phyloP scores from a whole-genome alignment of 2,113 vertebrate genomes.

The Psephotus haematonotus region DNA sequence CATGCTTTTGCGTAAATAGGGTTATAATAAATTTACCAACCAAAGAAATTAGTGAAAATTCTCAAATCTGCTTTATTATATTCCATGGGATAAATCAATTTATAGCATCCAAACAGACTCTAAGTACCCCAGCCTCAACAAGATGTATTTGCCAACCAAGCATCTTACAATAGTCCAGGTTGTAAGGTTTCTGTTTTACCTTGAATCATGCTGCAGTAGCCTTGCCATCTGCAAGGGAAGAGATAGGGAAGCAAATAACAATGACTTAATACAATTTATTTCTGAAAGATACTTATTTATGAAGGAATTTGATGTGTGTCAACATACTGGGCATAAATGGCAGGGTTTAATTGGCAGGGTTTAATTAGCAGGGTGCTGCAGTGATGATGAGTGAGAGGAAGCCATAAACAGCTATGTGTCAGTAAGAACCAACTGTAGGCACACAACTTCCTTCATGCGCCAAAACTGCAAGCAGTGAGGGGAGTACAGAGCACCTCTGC shows the following conservation, averaged over 20 bases:
- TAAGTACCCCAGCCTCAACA: background rate
- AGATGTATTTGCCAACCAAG: background rate
- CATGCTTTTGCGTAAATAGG: background rate
- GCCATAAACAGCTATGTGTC: background rate
- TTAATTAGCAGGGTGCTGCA: background rate
- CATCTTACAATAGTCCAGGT: background rate
- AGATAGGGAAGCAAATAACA: background rate
- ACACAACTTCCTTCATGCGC: background rate
- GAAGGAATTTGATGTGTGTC: background rate
- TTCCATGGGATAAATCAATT: background rate
- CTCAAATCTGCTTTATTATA: background rate
- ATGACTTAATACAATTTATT: background rate
- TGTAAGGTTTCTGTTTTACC: background rate
- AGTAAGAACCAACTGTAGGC: background rate
- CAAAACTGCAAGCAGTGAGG: background rate
- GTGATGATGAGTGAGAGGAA: background rate
- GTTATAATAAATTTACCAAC: background rate
- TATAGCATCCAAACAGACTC: background rate
- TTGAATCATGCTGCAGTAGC: background rate
- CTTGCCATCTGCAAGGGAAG: background rate
- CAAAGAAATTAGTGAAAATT: background rate
- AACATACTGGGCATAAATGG: background rate
- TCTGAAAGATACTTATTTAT: background rate
- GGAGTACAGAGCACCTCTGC: background rate
- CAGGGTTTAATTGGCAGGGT: background rate